Base-by-base conservation (phyloP, 1,140 invertebrate species). In the Maconellicoccus hirsutus region DNA sequence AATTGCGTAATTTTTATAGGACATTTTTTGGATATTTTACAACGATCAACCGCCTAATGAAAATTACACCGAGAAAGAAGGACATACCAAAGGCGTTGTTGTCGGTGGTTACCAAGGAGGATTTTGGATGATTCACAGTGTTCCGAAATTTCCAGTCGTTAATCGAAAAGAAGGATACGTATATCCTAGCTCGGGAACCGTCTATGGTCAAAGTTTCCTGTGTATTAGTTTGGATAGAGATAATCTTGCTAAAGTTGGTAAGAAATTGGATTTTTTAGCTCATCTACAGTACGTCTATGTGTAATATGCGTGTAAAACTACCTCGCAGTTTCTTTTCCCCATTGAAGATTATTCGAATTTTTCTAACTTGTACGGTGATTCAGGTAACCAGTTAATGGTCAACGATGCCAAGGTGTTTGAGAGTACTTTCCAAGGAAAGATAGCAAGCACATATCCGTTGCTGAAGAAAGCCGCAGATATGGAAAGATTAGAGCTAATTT, bases 61-160 rank as follows among this genome's bases (percentile, higher is more conserved):
- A 39, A 78, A 74, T 77, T 77, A 76, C 77, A 77, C 25, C 10
- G 26, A 59, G 4, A 70, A 38, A 0, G 71, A 74, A 14, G 93
- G 92, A 0, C 93, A 95, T 75, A 86, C 91, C 0, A 96, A 96
- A 82, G 93, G 94, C 1, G 85, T 89, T 0, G 78, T 96, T 16
- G 81, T 88, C 7, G 86, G 86, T n/a, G 85, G 92, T 74, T 80
- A 83, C 16, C 78, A 82, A 6, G 82, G 83, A 29, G 93, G 93
- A 1, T 85, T 95, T 75, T 97, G 94, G 93, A 76, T 97, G 59
- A 84, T 96, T 19, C 94, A 97, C 78, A 96, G 93, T 70, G 90
- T 94, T 12, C 94, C 94, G 0, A 84, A 86, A 75, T 97, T 88
- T 81, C 92, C 91, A 10, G 84, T 84, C 12, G 22, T 69, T 33